Evolutionary conservation across 2,797 vertebrate species (phyloP), one percentile per base, ranked within the genome.

Genomic region (Distichodus sexfasciatus): DNA sequence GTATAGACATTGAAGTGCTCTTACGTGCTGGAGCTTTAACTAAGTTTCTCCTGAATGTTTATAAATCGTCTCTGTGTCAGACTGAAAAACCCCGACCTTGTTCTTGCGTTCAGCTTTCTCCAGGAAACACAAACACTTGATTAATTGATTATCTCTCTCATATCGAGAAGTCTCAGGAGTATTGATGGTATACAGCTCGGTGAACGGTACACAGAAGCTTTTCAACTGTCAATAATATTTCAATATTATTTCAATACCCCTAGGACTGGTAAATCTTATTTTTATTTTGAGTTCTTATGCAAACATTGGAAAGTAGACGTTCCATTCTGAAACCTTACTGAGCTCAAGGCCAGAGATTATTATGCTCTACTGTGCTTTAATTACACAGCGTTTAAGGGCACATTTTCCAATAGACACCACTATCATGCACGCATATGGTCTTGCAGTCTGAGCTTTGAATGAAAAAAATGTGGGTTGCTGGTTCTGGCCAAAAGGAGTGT

Each of bases 341-440:
- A 38, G 29, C 21, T 14, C 38, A 57, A 61, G 63, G 54, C 44
- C 63, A 28, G 21, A 36, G 47, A 55, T 61, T 46, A 38, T 60
- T 43, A 60, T 53, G 63, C 54, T 72, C 53, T 61, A 40, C 61
- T 55, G 67, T 61, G 63, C 36, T 41, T 50, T 21, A 36, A 35
- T 29, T 47, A 23, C n/a, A n/a, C n/a, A n/a, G n/a, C n/a, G n/a
- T n/a, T n/a, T n/a, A n/a, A n/a, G n/a, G n/a, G n/a, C n/a, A n/a
- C n/a, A n/a, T n/a, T n/a, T n/a, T n/a, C n/a, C n/a, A n/a, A n/a
- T n/a, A n/a, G n/a, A n/a, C n/a, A n/a, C n/a, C n/a, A n/a, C n/a
- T n/a, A n/a, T n/a, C n/a, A n/a, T n/a, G n/a, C n/a, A n/a, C n/a
- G n/a, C n/a, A n/a, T n/a, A n/a, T n/a, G n/a, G n/a, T n/a, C n/a